Evolutionary conservation across 2,888 invertebrate genomes (phyloP).

Genomic region (Euspilapteryx auroguttella): DNA sequence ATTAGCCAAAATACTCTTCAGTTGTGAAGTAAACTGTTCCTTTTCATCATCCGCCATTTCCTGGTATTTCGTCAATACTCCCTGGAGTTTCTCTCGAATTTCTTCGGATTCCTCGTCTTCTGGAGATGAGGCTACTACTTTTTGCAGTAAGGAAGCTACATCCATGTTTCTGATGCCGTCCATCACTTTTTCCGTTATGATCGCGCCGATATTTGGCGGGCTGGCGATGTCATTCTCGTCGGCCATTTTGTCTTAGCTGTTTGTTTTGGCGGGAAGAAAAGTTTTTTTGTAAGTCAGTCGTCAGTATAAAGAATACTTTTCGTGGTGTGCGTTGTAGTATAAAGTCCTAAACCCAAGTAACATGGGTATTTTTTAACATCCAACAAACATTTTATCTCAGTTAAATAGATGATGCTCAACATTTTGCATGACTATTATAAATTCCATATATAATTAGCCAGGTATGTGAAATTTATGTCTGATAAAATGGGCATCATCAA

Average conservation of each 20-base stretch:
- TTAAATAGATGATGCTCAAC: no score
- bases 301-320: not conserved
- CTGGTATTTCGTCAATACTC: constrained; percentile 23
- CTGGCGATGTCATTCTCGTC: constrained; percentile 11
- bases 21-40: constrained; percentile 22
- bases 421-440: no score
- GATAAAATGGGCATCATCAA: no score
- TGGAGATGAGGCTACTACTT: constrained; percentile 22
- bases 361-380: no score
- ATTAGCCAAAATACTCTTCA: constrained; percentile 28
- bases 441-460: no score
- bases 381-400: no score
- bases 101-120: constrained; percentile 29
- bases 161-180: constrained; percentile 36
- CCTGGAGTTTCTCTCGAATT: constrained; percentile 22
- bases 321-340: no score
- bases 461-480: no score
- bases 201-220: constrained; percentile 16
- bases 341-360: no score
- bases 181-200: constrained; percentile 24
- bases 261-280: constrained; percentile 9
- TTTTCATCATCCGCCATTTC: constrained; percentile 24
- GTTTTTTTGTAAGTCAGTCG: constrained; percentile 1
- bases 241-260: constrained; percentile 16
- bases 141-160: constrained; percentile 25